phyloP scores from a whole-genome alignment of 37 sponge, comb jelly and placozoan species.

The Bolinopsis microptera region DNA sequence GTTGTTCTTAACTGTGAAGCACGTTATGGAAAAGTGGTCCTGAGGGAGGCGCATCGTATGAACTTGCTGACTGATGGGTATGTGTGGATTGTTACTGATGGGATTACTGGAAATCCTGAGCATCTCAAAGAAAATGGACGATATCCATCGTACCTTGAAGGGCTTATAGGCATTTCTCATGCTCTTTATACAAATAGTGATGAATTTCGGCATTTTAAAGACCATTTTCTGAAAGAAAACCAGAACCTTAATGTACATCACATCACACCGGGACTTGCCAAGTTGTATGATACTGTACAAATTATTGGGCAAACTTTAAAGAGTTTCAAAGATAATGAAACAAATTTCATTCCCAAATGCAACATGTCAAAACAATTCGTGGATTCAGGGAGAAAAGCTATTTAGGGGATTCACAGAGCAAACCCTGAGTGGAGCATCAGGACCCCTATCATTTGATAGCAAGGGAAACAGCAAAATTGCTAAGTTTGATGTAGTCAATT shows the following conservation, averaged over 20 bases:
- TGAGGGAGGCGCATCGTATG: not conserved
- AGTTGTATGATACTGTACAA: not conserved
- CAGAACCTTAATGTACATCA: not conserved
- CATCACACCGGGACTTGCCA: not conserved
- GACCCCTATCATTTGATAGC: not conserved
- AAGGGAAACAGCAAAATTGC: not conserved
- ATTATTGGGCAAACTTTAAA: not conserved
- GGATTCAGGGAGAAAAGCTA: not conserved
- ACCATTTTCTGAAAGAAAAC: not conserved
- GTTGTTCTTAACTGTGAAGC: not conserved
- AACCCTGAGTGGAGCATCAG: not conserved
- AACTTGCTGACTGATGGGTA: not conserved
- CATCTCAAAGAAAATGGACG: not conserved
- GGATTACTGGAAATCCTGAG: not conserved
- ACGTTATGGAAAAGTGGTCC: not conserved
- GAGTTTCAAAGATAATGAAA: not conserved
- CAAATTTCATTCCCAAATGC: too few relatives aligned
- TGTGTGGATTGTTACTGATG: conserved; percentile 24
- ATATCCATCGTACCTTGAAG: not conserved
- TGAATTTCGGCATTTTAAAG: not conserved
- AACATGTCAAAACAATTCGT: not conserved
- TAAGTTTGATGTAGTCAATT: not conserved
- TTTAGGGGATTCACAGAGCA: not conserved
- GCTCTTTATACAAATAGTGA: not conserved
- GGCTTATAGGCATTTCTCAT: not conserved